phyloP scores from a whole-genome alignment of 2,888 invertebrate species.

The Drosophila helvetica region DNA sequence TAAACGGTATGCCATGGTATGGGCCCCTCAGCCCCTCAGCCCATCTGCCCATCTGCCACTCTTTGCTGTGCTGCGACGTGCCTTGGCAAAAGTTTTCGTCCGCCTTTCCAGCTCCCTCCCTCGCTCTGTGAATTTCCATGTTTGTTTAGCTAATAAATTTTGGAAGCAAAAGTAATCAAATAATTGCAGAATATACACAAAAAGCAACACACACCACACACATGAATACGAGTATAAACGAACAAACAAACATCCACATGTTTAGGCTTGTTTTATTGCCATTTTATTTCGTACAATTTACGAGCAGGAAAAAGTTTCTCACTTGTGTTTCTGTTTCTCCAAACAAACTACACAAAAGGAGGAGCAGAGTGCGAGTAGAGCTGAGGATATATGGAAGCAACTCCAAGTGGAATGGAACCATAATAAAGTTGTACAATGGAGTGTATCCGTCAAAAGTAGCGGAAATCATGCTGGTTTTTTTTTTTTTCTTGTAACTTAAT shows the following conservation, averaged over 20 bases:
- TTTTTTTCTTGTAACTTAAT: slow-evolving; percentile 22
- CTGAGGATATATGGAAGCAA: slow-evolving; percentile 24
- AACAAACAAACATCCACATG: not conserved
- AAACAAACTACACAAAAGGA: slow-evolving; percentile 29
- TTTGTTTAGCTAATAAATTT: slow-evolving; percentile 75
- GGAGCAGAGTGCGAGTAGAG: slow-evolving; percentile 32
- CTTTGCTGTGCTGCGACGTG: slow-evolving; percentile 41
- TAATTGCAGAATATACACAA: slow-evolving; percentile 76
- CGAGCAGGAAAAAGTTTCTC: slow-evolving; percentile 71
- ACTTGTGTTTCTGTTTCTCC: not conserved
- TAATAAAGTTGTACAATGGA: slow-evolving; percentile 63
- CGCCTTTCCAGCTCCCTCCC: too few species aligned
- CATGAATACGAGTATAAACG: slow-evolving; percentile 48
- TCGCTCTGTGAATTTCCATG: slow-evolving; percentile 67
- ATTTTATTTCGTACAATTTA: slow-evolving; percentile 76
- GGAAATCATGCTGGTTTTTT: slow-evolving; percentile 34
- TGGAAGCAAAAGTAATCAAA: slow-evolving; percentile 72
- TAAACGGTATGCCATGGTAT: slow-evolving; percentile 4
- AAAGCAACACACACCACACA: slow-evolving; percentile 18
- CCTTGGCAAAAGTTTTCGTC: slow-evolving; percentile 44
- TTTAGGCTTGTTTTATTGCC: slow-evolving; percentile 69
- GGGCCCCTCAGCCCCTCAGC: not conserved
- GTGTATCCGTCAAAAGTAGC: slow-evolving; percentile 47
- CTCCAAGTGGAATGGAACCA: slow-evolving; percentile 41
- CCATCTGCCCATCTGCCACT: too few species aligned